Evolutionary conservation across 2,113 vertebrate species (phyloP), one percentile per base, ranked within the genome.

Genomic region (Larimichthys crocea): DNA sequence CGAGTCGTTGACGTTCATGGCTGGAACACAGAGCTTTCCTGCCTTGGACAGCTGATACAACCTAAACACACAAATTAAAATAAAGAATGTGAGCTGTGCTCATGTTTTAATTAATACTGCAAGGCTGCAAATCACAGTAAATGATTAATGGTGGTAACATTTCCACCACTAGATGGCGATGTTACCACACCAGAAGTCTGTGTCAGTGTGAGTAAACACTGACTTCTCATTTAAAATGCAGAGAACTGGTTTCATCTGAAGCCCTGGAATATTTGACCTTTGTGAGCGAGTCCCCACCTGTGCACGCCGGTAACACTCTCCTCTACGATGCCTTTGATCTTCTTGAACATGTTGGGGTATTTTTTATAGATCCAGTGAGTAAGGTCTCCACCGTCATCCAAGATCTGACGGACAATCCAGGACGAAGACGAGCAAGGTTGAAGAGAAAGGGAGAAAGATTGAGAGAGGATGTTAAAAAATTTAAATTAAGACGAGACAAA

Each of bases 351-450:
- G 93, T 98, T 99, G 86, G 98, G 98, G 26, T 99, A 99, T 80
- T 99, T 99, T 93, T 99, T 99, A 85, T 99, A 99, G 92, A 99
- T 99, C 98, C 98, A 99, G 85, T 99, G 98, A 73, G 98, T 99
- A 77, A 99, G 95, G 80, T 99, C 98, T 1, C 98, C 98, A 22
- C 98, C 98, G 0, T 99, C 98, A 74, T 99, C 98, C 92, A 99
- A 91, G 84, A 99, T 99, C 98, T 99, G 90, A 0, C 85, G 85
- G 16, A 0, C 5, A 15, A 44, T n/a, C 1, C 5, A 40, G 76
- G 46, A 49, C 0, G 0, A n/a, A 15, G 22, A 64, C 0, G 4
- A 60, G 57, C 14, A 52, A 5, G 60, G 35, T 8, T 9, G 1
- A 12, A 40, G 42, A 56, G 29, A 55, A 50, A 26, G n/a, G 2